Evolutionary conservation across 2,113 vertebrate species (phyloP), one percentile per base, ranked within the genome.

Genomic region (Periophthalmus modestus): DNA sequence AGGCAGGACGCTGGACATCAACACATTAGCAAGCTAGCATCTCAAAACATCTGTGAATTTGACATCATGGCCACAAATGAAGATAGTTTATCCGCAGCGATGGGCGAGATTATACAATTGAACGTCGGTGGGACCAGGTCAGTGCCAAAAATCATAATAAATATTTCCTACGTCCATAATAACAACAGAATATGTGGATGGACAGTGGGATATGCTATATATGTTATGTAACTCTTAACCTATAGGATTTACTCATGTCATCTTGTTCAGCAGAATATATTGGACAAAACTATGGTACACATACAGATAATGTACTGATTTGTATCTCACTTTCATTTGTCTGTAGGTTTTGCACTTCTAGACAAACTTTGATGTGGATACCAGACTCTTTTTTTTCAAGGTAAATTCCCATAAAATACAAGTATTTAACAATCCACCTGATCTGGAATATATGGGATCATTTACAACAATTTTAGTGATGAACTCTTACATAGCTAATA

Each of bases 321-420:
- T 67, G 5, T 9, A 23, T 34, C 34, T 47, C 33, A 21, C 55
- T 16, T 13, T 58, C 10, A 13, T 61, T n/a, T 75, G 81, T 73
- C 62, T 34, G 13, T 85, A 99, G 98, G 82, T 99, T 99, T 91
- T 97, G 97, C 93, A 99, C 98, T 73, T 99, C 98, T 82, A 95
- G 97, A 82, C 98, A 99, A 91, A 99, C 98, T 58, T 94, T 99
- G 23, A 98, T 95, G 94, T 99, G 98, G 98, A 97, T 99, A 92
- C 97, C 98, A 82, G 98, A 99, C 90, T 99, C 97, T 5, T 99
- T 99, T 93, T 99, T 99, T 93, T 99, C 98, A 80, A 99, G 98
- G 98, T 98, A 62, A 33, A 55, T 21, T 55, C 7, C 1, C 10
- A 21, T 55, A 52, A 19, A 52, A 52, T 18, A 1, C 50, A 50